phyloP scores from a whole-genome alignment of 1,140 invertebrate genomes.

The Frieseomelitta varia region DNA sequence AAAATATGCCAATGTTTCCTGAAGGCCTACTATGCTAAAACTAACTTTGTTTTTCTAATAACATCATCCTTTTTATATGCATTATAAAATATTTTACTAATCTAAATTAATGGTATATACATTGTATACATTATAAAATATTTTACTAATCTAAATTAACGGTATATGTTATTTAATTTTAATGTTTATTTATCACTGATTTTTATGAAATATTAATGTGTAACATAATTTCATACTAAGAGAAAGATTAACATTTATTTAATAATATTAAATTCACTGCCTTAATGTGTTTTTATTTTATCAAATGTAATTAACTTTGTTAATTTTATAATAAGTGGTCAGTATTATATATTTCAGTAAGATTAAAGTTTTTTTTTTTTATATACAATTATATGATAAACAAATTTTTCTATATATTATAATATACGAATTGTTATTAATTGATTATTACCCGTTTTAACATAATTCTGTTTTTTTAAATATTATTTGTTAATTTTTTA shows the following conservation, averaged over 20 bases:
- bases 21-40: conserved; percentile 14
- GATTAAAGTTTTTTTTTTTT: too few relatives aligned
- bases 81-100: not conserved
- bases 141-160: not conserved
- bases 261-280: conserved; percentile 1
- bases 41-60: not conserved
- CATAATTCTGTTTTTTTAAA: not conserved
- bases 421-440: not conserved
- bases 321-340: not conserved
- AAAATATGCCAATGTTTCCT: conserved; percentile 23
- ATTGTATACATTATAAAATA: not conserved
- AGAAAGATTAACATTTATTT: not conserved
- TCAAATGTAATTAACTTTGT: not conserved
- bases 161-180: not conserved
- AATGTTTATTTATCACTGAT: not conserved
- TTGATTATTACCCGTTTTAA: not conserved
- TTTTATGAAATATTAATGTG: not conserved
- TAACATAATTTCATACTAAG: not conserved
- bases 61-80: not conserved
- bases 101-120: too few relatives aligned
- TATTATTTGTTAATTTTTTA: not conserved
- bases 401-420: not conserved
- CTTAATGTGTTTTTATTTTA: not conserved
- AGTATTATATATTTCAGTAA: too few relatives aligned
- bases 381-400: not conserved